Evolutionary conservation across 2,113 vertebrate species (phyloP).

Genomic region (Mionectes macconnelli): DNA sequence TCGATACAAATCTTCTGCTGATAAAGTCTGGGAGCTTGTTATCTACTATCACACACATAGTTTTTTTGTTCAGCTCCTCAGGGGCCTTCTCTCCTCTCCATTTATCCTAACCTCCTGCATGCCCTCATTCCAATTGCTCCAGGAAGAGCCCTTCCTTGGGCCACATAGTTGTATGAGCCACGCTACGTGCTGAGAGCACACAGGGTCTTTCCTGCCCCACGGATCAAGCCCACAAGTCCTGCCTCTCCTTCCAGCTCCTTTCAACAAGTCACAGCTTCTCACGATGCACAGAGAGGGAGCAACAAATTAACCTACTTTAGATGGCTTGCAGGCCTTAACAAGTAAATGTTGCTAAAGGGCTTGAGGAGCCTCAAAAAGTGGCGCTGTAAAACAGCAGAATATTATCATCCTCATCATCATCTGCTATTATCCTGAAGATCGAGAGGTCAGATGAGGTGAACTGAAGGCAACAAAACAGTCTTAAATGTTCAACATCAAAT

Average conservation of each 20-base stretch:
- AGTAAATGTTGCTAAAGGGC: background rate
- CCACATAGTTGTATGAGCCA: fast-evolving
- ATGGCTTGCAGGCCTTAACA: constrained; percentile 19
- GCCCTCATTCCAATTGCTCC: background rate
- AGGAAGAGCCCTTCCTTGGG: background rate
- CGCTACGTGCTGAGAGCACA: fast-evolving
- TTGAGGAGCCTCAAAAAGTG: fast-evolving
- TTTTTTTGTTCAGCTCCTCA: background rate
- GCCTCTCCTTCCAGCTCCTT: background rate
- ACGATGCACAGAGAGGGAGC: background rate
- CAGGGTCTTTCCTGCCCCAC: background rate
- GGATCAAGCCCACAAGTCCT: background rate
- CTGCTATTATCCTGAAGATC: background rate
- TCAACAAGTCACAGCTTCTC: background rate
- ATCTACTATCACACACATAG: background rate
- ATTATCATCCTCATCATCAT: background rate
- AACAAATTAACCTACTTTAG: constrained; percentile 28
- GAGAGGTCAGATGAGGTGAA: background rate
- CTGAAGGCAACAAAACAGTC: background rate
- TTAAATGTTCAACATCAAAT: constrained; percentile 26
- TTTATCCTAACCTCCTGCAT: background rate
- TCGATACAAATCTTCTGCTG: background rate
- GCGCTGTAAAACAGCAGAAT: background rate
- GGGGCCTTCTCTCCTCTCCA: background rate
- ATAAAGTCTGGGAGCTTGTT: background rate